These are phyloP conservation scores for Penaeus monodon DNA, from an alignment of 2,888 invertebrate genomes.

Conservation along the genomic window DNA sequence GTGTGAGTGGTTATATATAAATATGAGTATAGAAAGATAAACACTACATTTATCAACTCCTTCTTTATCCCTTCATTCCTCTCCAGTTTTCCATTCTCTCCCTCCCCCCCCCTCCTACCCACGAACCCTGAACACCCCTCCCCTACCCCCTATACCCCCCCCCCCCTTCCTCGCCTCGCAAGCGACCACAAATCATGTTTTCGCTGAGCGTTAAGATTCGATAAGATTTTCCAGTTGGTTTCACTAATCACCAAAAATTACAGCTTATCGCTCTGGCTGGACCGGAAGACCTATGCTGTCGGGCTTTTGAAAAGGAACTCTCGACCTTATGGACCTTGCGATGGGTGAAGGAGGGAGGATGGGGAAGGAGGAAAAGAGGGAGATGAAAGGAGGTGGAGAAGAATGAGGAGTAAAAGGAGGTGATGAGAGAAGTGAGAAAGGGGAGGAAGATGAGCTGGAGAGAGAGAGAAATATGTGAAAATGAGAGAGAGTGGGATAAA, in stretches of 20 bases:
- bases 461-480: background rate
- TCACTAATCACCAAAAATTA: conserved; percentile 49
- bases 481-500: background rate
- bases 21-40: too few species aligned
- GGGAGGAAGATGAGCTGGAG: background rate
- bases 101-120: too few species aligned
- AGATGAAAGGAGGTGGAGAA: background rate
- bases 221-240: conserved; percentile 16
- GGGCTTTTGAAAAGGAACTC: background rate
- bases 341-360: too few species aligned
- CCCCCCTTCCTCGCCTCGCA: too few species aligned
- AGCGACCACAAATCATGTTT: conserved; percentile 3
- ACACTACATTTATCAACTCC: too few species aligned
- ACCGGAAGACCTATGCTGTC: background rate
- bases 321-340: background rate
- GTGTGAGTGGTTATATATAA: too few species aligned
- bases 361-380: too few species aligned
- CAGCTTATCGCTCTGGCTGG: conserved; percentile 9
- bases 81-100: background rate
- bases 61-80: too few species aligned
- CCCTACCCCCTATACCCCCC: too few species aligned
- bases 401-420: background rate
- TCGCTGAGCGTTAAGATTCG: conserved; percentile 18
- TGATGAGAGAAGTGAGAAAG: background rate
- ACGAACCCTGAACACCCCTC: too few species aligned